Conservation (phyloP, 2,888 invertebrate species). For the Macroteleia sp. region DNA sequence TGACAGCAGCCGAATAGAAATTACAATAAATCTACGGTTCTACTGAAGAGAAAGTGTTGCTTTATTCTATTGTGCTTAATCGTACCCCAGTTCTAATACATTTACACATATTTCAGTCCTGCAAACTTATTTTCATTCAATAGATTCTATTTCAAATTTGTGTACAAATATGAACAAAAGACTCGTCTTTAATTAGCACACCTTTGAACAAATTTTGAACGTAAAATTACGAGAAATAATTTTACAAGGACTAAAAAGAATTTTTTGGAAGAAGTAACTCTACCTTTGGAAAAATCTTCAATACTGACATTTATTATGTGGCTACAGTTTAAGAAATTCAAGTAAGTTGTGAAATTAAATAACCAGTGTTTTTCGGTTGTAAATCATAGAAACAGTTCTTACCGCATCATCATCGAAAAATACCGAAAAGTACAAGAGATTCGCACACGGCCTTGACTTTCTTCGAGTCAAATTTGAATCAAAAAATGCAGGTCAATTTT, state of each 20-base stretch:
- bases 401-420: conserved; percentile 50
- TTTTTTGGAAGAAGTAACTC: too few relatives aligned
- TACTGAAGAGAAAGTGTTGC: conserved; percentile 57
- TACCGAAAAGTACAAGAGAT: conserved; percentile 20
- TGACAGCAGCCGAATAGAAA: conserved; percentile 56
- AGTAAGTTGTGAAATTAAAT: conserved; percentile 36
- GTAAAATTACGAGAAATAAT: too few relatives aligned
- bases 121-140: neutral
- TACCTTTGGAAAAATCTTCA: too few relatives aligned
- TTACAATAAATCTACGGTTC: conserved; percentile 57
- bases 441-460: conserved; percentile 41
- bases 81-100: conserved; percentile 42
- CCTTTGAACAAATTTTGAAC: neutral
- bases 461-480: conserved; percentile 28
- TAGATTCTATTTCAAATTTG: too few relatives aligned
- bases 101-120: conserved; percentile 23
- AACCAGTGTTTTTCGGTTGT: conserved; percentile 29
- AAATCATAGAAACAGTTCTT: conserved; percentile 41
- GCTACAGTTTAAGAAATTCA: conserved; percentile 34
- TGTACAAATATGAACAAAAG: too few relatives aligned
- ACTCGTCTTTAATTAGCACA: too few relatives aligned
- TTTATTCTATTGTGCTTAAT: conserved; percentile 56
- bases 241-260: too few relatives aligned
- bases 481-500: conserved; percentile 50
- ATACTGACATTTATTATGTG: conserved; percentile 22